Percentiles rank a stretch among this genome's conserved stretches.
These are phyloP conservation scores for Carterocephalus palaemon DNA, from an alignment of 2,888 invertebrate species.

Conservation along the genomic window DNA sequence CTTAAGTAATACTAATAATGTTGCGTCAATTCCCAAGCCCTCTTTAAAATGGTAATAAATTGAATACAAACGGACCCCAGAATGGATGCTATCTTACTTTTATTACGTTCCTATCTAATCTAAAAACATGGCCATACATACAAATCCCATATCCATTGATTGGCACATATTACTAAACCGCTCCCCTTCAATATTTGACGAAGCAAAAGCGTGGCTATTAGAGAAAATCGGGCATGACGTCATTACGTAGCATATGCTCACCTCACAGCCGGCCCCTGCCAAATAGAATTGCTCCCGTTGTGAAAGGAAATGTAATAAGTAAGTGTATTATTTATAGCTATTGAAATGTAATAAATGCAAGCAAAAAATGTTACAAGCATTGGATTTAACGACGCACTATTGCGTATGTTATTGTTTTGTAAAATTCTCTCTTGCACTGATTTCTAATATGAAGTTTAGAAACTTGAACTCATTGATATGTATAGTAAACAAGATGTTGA, in stretches of 20 bases:
- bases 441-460: too few relatives aligned
- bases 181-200: slow-evolving; percentile 46
- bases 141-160: slow-evolving; percentile 26
- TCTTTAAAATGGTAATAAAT: slow-evolving; percentile 22
- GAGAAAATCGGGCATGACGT: slow-evolving; percentile 41
- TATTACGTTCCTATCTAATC: slow-evolving; percentile 10
- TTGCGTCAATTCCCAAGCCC: too few relatives aligned
- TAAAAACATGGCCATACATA: slow-evolving; percentile 16
- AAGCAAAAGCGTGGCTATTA: slow-evolving; percentile 33
- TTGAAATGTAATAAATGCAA: too few relatives aligned
- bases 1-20: too few relatives aligned
- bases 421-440: too few relatives aligned
- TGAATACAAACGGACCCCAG: slow-evolving; percentile 1
- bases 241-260: slow-evolving; percentile 51
- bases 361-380: too few relatives aligned
- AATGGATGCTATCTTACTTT: background rate
- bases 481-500: too few relatives aligned
- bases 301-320: slow-evolving; percentile 23
- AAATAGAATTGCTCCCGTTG: slow-evolving; percentile 23
- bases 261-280: slow-evolving; percentile 24
- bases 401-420: too few relatives aligned
- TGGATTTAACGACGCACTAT: too few relatives aligned
- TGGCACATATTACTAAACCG: slow-evolving; percentile 38
- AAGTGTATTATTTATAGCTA: too few relatives aligned
- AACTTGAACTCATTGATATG: too few relatives aligned